phyloP scores from a whole-genome alignment of 2,888 invertebrate genomes.

The Phengaris arion region DNA sequence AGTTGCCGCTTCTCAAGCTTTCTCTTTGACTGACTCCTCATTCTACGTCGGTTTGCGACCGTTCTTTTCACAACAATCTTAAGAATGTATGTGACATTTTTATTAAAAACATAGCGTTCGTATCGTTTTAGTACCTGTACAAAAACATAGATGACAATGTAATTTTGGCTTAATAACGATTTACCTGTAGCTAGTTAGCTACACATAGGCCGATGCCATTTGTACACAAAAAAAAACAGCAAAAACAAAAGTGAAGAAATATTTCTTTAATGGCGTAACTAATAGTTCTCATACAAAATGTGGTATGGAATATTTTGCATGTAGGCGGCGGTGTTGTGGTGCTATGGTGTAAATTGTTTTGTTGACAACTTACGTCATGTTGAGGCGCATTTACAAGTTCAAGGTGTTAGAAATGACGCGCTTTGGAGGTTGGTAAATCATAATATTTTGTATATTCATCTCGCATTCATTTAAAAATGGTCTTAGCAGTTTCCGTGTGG shows the following conservation, averaged over 20 bases:
- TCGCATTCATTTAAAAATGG: background rate
- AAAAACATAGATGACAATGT: conserved; percentile 1
- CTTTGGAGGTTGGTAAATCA: background rate
- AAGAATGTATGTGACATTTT: background rate
- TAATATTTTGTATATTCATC: background rate
- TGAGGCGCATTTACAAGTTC: conserved; percentile 64
- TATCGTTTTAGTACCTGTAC: background rate
- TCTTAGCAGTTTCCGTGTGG: background rate
- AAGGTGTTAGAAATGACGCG: conserved; percentile 48
- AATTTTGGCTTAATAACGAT: background rate
- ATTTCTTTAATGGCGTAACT: conserved; percentile 21
- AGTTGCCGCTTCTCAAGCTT: too few relatives aligned
- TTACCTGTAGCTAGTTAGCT: too few relatives aligned
- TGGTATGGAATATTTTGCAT: conserved; percentile 36
- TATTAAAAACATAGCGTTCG: too few relatives aligned
- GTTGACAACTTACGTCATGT: conserved; percentile 71
- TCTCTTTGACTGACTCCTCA: too few relatives aligned
- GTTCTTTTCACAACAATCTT: background rate
- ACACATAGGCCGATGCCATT: background rate
- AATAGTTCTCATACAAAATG: conserved; percentile 30
- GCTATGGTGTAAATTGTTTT: conserved; percentile 61
- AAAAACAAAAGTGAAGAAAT: background rate
- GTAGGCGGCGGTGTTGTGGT: conserved; percentile 53
- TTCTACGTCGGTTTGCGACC: too few relatives aligned
- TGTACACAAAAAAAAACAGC: background rate